Conservation (phyloP, 2,888 invertebrate genomes). For the Hydrotaea cyrtoneurina region DNA sequence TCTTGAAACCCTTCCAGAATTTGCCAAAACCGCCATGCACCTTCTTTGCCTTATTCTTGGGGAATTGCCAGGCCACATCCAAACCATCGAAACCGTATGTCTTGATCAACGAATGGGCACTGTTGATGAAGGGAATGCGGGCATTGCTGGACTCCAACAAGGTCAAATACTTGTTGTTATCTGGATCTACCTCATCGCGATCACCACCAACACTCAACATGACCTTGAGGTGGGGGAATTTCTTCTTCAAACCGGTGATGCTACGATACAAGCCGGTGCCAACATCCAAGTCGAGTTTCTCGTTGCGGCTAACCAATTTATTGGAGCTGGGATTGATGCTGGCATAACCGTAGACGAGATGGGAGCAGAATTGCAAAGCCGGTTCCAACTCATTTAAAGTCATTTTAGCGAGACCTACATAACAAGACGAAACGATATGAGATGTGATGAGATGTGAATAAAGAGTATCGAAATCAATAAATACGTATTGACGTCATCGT, state of each 20-base stretch:
- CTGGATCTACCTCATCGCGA: conserved; percentile 84
- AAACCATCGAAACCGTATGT: conserved; percentile 93
- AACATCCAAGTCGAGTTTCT: conserved; percentile 87
- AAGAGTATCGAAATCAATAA: background rate
- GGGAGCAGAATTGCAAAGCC: conserved; percentile 89
- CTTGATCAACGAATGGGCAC: conserved; percentile 86
- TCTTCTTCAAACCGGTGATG: conserved; percentile 86
- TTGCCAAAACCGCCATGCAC: conserved; percentile 84
- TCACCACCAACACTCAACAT: conserved; percentile 90
- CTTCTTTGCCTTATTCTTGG: conserved; percentile 89
- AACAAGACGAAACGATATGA: background rate
- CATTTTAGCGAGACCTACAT: conserved; percentile 89
- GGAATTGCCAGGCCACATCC: conserved; percentile 93
- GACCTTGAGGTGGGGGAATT: conserved; percentile 87
- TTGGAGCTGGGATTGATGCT: conserved; percentile 87
- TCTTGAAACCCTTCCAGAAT: conserved; percentile 89
- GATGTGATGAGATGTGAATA: background rate
- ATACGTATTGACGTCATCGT: background rate
- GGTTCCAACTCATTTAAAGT: conserved; percentile 87
- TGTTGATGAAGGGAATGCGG: conserved; percentile 89
- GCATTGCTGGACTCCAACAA: conserved; percentile 88
- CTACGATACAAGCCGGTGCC: conserved; percentile 87
- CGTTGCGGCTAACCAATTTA: conserved; percentile 87
- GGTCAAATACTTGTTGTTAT: conserved; percentile 86
- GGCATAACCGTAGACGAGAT: conserved; percentile 89